phyloP scores from a whole-genome alignment of 2,888 invertebrate genomes.

The Trichogramma dendrolimi region DNA sequence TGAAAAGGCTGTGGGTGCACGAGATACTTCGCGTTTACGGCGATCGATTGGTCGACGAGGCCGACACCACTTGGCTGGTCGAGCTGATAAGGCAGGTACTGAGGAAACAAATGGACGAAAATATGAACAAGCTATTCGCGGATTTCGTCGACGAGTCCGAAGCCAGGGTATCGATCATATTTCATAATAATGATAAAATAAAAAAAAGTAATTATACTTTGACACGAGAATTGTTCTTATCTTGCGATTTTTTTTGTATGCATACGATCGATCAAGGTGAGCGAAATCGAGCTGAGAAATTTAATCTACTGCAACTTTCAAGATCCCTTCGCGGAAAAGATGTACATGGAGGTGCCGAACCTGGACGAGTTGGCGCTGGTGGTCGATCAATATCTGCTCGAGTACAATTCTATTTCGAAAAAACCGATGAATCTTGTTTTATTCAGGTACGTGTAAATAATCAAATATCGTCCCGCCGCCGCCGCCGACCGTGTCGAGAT shows the following conservation, averaged over 20 bases:
- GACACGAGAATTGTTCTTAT: not conserved
- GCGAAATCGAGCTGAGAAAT: constrained; percentile 77
- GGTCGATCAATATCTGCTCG: constrained; percentile 81
- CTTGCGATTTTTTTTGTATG: not conserved
- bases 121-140: constrained; percentile 67
- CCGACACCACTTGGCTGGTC: constrained; percentile 78
- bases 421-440: constrained; percentile 94
- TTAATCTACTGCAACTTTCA: constrained; percentile 93
- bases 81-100: constrained; percentile 65
- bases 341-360: constrained; percentile 68
- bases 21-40: constrained; percentile 89
- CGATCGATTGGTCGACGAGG: constrained; percentile 83
- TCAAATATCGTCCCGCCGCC: not conserved
- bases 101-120: constrained; percentile 58
- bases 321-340: constrained; percentile 82
- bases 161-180: not conserved
- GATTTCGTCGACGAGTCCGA: constrained; percentile 53
- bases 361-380: constrained; percentile 72
- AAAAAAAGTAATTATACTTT: not conserved
- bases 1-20: constrained; percentile 91
- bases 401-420: constrained; percentile 92
- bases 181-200: not conserved
- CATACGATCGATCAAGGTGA: constrained; percentile 57
- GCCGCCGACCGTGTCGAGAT: not conserved
- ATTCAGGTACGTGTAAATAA: constrained; percentile 61